Percentiles rank a stretch among this genome's conserved stretches.
phyloP scores from a whole-genome alignment of 2,888 invertebrate species.

The Alloscopus bannaensis region DNA sequence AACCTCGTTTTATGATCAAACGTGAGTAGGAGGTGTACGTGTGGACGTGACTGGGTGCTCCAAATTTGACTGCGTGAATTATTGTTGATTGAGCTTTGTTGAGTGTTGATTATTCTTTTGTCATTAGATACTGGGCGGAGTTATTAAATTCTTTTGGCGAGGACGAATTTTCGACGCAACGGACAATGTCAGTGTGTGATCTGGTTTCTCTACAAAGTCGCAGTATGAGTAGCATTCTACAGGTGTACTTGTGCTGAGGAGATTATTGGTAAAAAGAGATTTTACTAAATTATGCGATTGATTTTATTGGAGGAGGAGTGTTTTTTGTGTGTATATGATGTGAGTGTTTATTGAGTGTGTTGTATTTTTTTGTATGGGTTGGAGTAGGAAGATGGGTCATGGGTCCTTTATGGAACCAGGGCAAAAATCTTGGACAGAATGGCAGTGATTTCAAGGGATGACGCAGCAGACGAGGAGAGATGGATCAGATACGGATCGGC shows the following conservation, averaged over 20 bases:
- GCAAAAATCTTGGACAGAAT: slow-evolving; percentile 45
- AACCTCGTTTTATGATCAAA: neutral
- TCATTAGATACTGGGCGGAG: too few species aligned
- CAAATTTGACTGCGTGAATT: too few species aligned
- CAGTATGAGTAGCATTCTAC: neutral
- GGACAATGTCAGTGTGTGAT: too few species aligned
- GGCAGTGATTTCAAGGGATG: slow-evolving; percentile 68
- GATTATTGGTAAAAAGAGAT: slow-evolving; percentile 4
- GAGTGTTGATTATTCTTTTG: too few species aligned
- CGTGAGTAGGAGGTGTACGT: neutral
- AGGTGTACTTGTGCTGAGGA: neutral
- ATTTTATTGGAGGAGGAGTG: slow-evolving; percentile 4
- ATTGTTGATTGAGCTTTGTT: too few species aligned
- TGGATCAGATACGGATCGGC: slow-evolving; percentile 67
- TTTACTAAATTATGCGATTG: neutral
- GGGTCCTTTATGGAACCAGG: slow-evolving; percentile 46
- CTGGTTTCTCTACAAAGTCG: neutral
- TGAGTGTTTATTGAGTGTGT: neutral
- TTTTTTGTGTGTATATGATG: neutral
- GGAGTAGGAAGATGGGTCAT: slow-evolving; percentile 56
- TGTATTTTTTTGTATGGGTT: slow-evolving; percentile 11
- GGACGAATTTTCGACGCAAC: too few species aligned
- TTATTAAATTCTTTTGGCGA: too few species aligned
- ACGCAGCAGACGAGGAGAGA: slow-evolving; percentile 58
- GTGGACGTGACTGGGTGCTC: too few species aligned